phyloP scores from a whole-genome alignment of 2,797 vertebrate species.

The Lutjanus campechanus region DNA sequence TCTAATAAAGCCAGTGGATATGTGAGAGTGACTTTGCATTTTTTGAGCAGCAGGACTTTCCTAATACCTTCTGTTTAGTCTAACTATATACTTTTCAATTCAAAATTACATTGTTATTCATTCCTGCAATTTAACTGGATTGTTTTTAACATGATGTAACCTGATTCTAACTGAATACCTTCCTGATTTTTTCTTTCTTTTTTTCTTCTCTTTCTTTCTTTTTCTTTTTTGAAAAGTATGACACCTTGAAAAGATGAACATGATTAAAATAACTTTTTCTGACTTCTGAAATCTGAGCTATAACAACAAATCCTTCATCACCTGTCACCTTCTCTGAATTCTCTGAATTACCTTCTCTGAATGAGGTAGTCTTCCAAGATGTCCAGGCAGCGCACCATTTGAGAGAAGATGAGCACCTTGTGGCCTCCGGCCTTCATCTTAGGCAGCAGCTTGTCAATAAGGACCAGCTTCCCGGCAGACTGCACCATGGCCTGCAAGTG shows the following conservation, averaged over 20 bases:
- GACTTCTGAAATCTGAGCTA: not conserved
- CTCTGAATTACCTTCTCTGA: conserved; percentile 91
- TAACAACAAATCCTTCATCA: not conserved
- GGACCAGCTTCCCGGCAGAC: conserved; percentile 97
- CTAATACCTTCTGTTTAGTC: not conserved
- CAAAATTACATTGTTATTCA: not conserved
- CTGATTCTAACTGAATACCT: not conserved
- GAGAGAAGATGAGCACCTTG: conserved; percentile 99
- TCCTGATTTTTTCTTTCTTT: not conserved
- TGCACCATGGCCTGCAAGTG: conserved; percentile 99
- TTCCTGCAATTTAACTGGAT: not conserved
- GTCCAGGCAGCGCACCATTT: conserved; percentile 99
- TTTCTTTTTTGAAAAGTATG: not conserved
- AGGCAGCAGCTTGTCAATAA: conserved; percentile 98
- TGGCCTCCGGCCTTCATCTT: conserved; percentile 99
- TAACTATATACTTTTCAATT: not conserved
- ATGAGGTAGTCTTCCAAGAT: conserved; percentile 99
- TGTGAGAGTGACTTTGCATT: not conserved
- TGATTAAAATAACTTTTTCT: not conserved
- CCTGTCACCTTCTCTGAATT: not conserved
- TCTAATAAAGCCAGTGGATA: not conserved
- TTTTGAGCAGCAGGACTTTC: conserved; percentile 5
- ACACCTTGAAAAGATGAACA: not conserved
- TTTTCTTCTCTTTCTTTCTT: too few species aligned
- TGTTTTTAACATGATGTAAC: not conserved